Evolutionary conservation across 2,113 vertebrate genomes (phyloP).

Genomic region (Thomomys bottae): DNA sequence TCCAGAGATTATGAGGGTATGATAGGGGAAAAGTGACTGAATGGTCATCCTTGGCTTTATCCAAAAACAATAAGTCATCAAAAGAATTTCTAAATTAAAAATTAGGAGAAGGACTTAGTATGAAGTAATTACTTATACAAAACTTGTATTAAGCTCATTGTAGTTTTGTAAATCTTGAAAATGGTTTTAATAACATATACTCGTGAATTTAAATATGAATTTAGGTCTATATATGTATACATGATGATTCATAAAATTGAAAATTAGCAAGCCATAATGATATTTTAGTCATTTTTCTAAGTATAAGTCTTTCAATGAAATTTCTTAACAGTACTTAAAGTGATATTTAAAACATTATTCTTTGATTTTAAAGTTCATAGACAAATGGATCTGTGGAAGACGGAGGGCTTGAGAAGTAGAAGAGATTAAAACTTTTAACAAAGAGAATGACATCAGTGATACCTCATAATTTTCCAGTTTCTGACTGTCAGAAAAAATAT

Average conservation of each 20-base stretch:
- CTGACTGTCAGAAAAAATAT: not conserved
- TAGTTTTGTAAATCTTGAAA: not conserved
- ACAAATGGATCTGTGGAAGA: not conserved
- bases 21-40: not conserved
- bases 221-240: not conserved
- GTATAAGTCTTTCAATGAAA: not conserved
- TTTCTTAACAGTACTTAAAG: not conserved
- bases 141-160: not conserved
- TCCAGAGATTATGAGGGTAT: not conserved
- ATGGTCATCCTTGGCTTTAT: too few species aligned
- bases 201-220: constrained; percentile 18
- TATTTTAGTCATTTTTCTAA: not conserved
- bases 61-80: too few species aligned
- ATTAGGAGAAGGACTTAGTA: not conserved
- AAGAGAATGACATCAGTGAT: not conserved
- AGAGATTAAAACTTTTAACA: not conserved
- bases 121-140: not conserved
- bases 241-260: not conserved
- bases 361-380: too few species aligned
- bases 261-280: not conserved
- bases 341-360: not conserved
- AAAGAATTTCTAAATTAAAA: constrained; percentile 20
- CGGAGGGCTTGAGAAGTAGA: fast-evolving
- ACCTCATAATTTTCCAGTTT: not conserved
- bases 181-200: not conserved